Evolutionary conservation across 2,888 invertebrate genomes (phyloP), one percentile per base, ranked within the genome.

Genomic region (Melanostoma mellinum): DNA sequence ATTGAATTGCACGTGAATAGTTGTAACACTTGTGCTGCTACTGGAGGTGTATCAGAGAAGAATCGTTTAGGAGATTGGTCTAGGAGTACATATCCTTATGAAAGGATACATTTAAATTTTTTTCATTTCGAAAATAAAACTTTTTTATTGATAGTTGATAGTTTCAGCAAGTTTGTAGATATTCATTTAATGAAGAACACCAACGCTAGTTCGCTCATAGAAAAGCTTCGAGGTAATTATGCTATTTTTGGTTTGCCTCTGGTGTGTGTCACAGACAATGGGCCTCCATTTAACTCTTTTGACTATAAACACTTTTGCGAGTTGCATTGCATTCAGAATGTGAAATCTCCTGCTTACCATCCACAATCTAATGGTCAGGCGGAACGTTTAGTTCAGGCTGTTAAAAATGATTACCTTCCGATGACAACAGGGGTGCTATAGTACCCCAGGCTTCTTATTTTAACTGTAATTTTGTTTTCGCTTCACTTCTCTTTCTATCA

Each of bases 281-380:
- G 52, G 4, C 61, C 53, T 8, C 10, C 61, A 6, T 71, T 50
- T n/a, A 72, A 46, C 30, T 60, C 60, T 30, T 46, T 20, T 33
- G 40, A 63, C 2, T 55, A 63, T 63, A 63, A 48, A 63, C 55
- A 36, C 40, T 63, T 71, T 71, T 42, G 55, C 36, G 38, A 63
- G 10, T 63, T 73, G 55, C 63, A 63, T 46, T 63, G 61, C 63
- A 63, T 63, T 32, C 53, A 63, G 53, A 55, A 73, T 73, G 2
- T 55, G 4, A 63, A 73, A 55, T 55, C 61, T 4, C 55, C 73
- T 4, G 42, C 52, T 50, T 71, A 71, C n/a, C 36, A 60, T 36
- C 71, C 53, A 4, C 52, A 67, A 9, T 65, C 42, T 38, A 52
- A 65, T 53, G 52, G 65, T 42, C 52, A 65, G 30, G 46, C 71